Percentiles rank a stretch among this genome's conserved stretches.
phyloP scores from a whole-genome alignment of 2,797 vertebrate genomes.

The Prunella strophiata region DNA sequence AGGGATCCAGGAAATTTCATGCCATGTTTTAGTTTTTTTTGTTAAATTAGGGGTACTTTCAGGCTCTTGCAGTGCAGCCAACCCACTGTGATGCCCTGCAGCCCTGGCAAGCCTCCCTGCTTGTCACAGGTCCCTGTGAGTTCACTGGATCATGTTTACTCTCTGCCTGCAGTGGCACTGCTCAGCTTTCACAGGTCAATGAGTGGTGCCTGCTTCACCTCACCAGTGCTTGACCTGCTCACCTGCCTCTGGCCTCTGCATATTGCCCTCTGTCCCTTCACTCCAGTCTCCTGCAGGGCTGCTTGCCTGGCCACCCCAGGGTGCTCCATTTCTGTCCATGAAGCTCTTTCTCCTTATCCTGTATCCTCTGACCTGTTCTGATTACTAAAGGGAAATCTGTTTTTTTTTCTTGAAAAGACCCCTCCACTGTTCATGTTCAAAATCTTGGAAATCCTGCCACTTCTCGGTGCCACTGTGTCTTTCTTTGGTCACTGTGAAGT shows the following conservation, averaged over 20 bases:
- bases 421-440: neutral
- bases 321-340: neutral
- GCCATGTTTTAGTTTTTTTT: neutral
- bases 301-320: rapidly evolving
- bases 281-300: neutral
- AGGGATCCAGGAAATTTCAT: neutral
- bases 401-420: neutral
- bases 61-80: neutral
- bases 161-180: neutral
- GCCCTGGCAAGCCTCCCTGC: neutral
- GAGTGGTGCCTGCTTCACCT: neutral
- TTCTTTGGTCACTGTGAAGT: neutral
- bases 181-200: neutral
- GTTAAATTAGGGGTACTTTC: neutral
- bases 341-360: neutral
- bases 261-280: neutral
- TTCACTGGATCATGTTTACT: neutral
- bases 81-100: rapidly evolving
- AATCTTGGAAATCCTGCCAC: neutral
- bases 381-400: neutral
- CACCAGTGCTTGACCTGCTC: neutral
- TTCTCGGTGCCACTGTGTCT: neutral
- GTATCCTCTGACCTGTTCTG: neutral
- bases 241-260: neutral
- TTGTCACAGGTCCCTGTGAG: neutral